phyloP scores from a whole-genome alignment of 2,888 invertebrate genomes.

The Marronus borbonicus region DNA sequence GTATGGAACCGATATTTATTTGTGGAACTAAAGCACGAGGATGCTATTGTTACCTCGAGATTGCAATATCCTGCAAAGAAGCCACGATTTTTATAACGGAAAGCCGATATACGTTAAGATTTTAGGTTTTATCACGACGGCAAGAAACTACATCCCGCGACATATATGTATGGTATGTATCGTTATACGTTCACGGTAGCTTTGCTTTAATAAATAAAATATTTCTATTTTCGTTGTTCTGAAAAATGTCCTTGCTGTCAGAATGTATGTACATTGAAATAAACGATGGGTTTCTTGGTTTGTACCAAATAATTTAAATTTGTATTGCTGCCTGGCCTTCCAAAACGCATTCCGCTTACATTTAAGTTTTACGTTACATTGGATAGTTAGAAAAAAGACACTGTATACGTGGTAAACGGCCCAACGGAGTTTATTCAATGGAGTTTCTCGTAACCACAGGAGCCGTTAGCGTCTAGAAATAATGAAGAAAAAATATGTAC shows the following conservation, averaged over 20 bases:
- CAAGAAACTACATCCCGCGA: background rate
- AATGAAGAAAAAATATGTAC: too few species aligned
- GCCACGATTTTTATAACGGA: background rate
- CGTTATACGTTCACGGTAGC: background rate
- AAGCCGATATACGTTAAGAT: conserved; percentile 20
- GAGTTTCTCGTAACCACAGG: too few species aligned
- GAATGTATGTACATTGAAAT: too few species aligned
- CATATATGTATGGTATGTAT: background rate
- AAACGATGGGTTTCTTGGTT: too few species aligned
- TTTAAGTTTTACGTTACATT: too few species aligned
- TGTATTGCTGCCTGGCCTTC: too few species aligned
- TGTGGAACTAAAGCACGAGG: background rate
- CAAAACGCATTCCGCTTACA: too few species aligned
- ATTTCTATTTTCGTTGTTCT: background rate
- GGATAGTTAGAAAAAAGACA: too few species aligned
- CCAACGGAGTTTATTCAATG: too few species aligned
- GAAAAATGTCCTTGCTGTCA: background rate
- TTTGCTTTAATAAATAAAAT: conserved; percentile 15
- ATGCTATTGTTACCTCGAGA: conserved; percentile 13
- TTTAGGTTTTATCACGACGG: background rate
- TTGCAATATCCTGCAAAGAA: conserved; percentile 32
- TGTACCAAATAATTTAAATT: too few species aligned
- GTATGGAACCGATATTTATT: background rate
- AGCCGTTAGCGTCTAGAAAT: too few species aligned
- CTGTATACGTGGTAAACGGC: too few species aligned